These are phyloP conservation scores for Trididemnum clinides DNA, from an alignment of 23 tunicate genomes.

Conservation along the genomic window DNA sequence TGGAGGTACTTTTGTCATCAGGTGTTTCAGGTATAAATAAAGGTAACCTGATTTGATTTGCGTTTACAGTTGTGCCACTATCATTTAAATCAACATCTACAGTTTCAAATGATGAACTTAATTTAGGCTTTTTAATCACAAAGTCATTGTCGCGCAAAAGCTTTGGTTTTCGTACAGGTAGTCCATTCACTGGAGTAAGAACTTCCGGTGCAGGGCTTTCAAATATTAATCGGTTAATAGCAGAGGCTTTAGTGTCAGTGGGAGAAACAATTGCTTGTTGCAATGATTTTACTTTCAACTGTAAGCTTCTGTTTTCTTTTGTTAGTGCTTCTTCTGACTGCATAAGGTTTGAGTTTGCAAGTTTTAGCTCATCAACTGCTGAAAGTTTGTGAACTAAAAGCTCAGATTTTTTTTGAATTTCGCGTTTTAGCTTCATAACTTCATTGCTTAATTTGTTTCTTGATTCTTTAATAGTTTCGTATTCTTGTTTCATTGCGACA, in stretches of 20 bases:
- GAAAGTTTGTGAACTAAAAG: not conserved
- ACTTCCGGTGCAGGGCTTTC: conserved; percentile 92
- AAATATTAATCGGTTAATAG: conserved; percentile 67
- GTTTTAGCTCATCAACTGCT: conserved; percentile 37
- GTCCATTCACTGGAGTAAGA: conserved; percentile 55
- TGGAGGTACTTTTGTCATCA: not conserved
- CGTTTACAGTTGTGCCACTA: not conserved
- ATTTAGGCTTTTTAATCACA: conserved; percentile 54
- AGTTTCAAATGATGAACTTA: conserved; percentile 38
- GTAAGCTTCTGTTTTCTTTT: conserved; percentile 62
- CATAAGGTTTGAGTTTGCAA: not conserved
- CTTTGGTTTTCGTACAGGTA: not conserved
- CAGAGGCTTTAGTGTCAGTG: conserved; percentile 72
- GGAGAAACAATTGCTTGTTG: conserved; percentile 82
- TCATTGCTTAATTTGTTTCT: conserved; percentile 37
- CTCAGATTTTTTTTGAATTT: conserved; percentile 31
- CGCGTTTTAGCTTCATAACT: conserved; percentile 56
- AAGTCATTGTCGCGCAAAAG: not conserved
- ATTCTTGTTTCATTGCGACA: conserved; percentile 89
- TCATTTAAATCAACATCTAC: conserved; percentile 13
- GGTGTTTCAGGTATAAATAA: conserved; percentile 5
- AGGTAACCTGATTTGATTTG: not conserved
- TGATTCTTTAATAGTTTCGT: conserved; percentile 57
- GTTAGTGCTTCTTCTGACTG: conserved; percentile 53
- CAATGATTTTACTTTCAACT: conserved; percentile 55